Evolutionary conservation across 2,797 vertebrate genomes (phyloP), one percentile per base, ranked within the genome.

Genomic region (Ctenopoma multispine): DNA sequence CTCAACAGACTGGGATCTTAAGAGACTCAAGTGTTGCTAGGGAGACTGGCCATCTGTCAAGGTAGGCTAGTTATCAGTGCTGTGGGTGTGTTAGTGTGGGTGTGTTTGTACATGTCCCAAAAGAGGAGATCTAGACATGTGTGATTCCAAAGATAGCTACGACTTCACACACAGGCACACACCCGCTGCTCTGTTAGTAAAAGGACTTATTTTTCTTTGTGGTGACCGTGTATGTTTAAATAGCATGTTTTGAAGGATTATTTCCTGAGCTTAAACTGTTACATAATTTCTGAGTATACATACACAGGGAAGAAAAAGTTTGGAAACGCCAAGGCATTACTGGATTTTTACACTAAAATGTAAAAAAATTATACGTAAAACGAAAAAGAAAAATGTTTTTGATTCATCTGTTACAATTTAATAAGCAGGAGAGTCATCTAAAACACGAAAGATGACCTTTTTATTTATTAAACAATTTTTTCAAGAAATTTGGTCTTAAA

Each of bases 31-130:
- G 86, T 83, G 90, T 91, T 91, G 90, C 90, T 92, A 90, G 70
- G 86, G 90, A 92, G 82, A 89, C 87, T 61, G 71, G 71, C 91
- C 90, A 93, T 93, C 92, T 93, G 92, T 90, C 77, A 81, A 83
- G 73, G 86, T 83, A 65, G 74, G 76, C 66, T 77, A 53, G 77
- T 85, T 78, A 77, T 78, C 73, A 12, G 71, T 75, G 69, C 48
- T 69, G 31, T 73, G 38, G 62, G 36, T 53, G 23, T 59, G 24
- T 70, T 14, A 59, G 47, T 67, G 63, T 77, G 73, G 66, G 72
- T 75, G 57, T 79, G 61, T 84, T 70, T 83, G 54, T 66, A 63
- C 67, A 47, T 21, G 6, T 77, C 81, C 81, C 69, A 83, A 84
- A 85, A 77, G 75, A 69, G 46, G 53, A 79, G 81, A 80, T 73